phyloP scores from a whole-genome alignment of 2,797 vertebrate species.

The Catharus ustulatus region DNA sequence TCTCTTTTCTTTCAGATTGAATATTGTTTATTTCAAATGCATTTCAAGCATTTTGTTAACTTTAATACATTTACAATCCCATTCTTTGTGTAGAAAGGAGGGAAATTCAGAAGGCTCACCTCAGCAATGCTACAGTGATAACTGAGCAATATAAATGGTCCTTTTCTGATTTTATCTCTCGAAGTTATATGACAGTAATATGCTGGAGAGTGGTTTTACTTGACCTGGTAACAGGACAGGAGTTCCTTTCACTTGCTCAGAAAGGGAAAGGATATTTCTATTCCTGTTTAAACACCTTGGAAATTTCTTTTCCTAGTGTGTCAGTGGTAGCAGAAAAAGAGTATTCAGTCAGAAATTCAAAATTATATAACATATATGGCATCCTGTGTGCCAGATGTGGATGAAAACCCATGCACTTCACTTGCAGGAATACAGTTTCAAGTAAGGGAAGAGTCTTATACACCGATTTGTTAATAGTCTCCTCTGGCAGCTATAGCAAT shows the following conservation, averaged over 20 bases:
- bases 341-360: neutral
- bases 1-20: neutral
- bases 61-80: neutral
- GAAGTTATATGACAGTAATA: neutral
- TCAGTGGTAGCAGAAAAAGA: neutral
- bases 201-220: neutral
- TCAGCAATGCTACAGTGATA: neutral
- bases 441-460: neutral
- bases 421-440: neutral
- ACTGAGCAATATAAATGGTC: neutral
- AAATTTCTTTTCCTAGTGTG: neutral
- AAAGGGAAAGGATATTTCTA: neutral
- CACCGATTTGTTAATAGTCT: neutral
- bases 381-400: neutral
- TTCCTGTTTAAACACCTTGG: neutral
- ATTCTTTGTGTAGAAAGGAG: neutral
- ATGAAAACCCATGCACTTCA: neutral
- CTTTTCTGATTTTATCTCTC: neutral
- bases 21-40: neutral
- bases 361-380: neutral
- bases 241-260: neutral
- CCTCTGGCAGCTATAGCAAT: neutral
- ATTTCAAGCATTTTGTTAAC: neutral
- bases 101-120: neutral
- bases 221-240: neutral